Evolutionary conservation across 2,888 invertebrate genomes (phyloP), one percentile per base, ranked within the genome.

Genomic region (Tinea pellionella): DNA sequence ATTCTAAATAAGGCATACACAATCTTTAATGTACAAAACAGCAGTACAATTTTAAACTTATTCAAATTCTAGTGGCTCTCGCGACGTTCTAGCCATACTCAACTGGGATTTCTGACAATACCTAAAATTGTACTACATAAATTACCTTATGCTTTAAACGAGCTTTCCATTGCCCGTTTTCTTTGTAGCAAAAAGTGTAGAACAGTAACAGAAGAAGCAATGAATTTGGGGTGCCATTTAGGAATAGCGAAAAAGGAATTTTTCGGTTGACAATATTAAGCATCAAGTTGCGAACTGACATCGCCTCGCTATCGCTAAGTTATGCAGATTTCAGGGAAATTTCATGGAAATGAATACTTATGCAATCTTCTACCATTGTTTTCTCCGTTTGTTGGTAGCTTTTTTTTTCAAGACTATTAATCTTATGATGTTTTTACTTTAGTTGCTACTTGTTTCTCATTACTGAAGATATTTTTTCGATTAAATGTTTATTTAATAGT

Each of bases 311-410:
- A 37, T 37, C 37, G 37, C 18, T 13, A 47, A 55, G 55, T 55
- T 55, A 55, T 55, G 55, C 55, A 55, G 55, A 55, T 55, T 55
- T 24, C 8, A 15, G 16, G 55, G 55, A 55, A 55, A 55, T 24
- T 55, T 55, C 55, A 55, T 19, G 55, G 12, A 19, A 55, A 55
- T 55, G 29, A 47, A 47, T 47, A 47, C 47, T 16, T 15, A 47
- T 16, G 13, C 16, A 47, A 16, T 16, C 16, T 47, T 6, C 47
- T 2, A 16, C 9, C 47, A 16, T 47, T 47, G 16, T n/a, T 13
- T 47, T 16, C 15, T n/a, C 16, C 13, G 15, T 47, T 47, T 47
- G 15, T 47, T 6, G 4, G 24, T 6, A n/a, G 37, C 37, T 9
- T 15, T 42, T 42, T 12, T 42, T 42, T 47, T n/a, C 15, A 15